Evolutionary conservation across 1,140 invertebrate species (phyloP).

Genomic region (Proales similis): DNA sequence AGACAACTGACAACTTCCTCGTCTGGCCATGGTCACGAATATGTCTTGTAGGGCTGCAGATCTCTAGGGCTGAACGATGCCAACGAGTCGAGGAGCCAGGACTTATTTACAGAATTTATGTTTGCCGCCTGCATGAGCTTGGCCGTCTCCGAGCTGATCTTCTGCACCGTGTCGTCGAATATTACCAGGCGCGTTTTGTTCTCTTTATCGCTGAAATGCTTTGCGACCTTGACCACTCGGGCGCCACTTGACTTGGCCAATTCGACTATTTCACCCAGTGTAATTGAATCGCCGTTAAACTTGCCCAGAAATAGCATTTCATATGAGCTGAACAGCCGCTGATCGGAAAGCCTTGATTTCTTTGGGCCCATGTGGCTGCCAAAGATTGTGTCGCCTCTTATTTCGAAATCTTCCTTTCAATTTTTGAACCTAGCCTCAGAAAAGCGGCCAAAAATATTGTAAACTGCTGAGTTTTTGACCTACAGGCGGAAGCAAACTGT

Average conservation of each 20-base stretch:
- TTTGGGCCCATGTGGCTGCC: conserved; percentile 18
- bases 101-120: conserved; percentile 29
- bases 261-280: conserved; percentile 18
- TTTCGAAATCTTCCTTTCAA: conserved; percentile 36
- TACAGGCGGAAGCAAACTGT: background rate
- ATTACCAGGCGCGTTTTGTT: conserved; percentile 8
- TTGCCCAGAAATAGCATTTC: conserved; percentile 31
- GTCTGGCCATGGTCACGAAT: too few species aligned
- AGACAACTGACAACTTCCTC: too few species aligned
- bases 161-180: conserved; percentile 29
- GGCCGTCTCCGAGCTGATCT: conserved; percentile 10
- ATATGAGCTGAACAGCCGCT: background rate
- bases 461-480: too few species aligned
- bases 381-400: conserved; percentile 27
- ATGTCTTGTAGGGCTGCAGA: conserved; percentile 11
- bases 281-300: conserved; percentile 22
- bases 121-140: conserved; percentile 4
- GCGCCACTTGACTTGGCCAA: conserved; percentile 1
- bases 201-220: conserved; percentile 11
- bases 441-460: too few species aligned
- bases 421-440: too few species aligned
- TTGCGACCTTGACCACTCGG: conserved; percentile 5
- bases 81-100: conserved; percentile 22
- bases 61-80: conserved; percentile 11
- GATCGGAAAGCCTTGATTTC: background rate